Base-by-base conservation (phyloP, 2,888 invertebrate species). In the Linnaemya vulpina region DNA sequence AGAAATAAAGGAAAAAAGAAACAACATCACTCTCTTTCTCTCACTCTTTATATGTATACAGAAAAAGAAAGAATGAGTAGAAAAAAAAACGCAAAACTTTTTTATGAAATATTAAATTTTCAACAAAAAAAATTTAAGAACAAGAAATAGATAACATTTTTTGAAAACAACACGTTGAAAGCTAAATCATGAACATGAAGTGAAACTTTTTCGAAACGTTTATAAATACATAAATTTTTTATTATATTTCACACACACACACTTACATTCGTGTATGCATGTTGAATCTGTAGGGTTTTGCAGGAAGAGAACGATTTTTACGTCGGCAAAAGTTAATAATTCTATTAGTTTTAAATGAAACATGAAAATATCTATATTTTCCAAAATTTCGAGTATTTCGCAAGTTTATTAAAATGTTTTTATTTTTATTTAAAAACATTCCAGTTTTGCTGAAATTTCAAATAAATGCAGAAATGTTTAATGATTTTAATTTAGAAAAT, bases 81-180 rank as follows among this genome's bases (percentile, higher is more conserved):
- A 49, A 8, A 49, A 8, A 51, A 53, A 25, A 60, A 68, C 22
- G 70, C 49, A 60, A 65, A 35, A 11, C 43, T 78, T 71, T 78
- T 51, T 53, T 77, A 75, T 22, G 38, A 58, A 65, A 30, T n/a
- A 55, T 46, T 40, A 53, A 63, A 63, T 40, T 53, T 53, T 8
- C 13, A 35, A 51, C 1, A 65, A 60, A 8, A 75, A 67, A 30
- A 53, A 43, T 8, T 68, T 38, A 10, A 60, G 7, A 20, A 60
- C 15, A 25, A 51, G 40, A 55, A 51, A 0, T 51, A 77, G 67
- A 20, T 25, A 76, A 87, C 65, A 60, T 70, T 40, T n/a, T 79
- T 80, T 74, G 51, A 55, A 87, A 87, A 87, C 11, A 40, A 40
- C 11, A 40, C 10, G 15, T 43, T 35, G n/a, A 62, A 30, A 81